These are phyloP conservation scores for Escarpia spicata DNA, from an alignment of 2,888 invertebrate genomes.

Conservation along the genomic window DNA sequence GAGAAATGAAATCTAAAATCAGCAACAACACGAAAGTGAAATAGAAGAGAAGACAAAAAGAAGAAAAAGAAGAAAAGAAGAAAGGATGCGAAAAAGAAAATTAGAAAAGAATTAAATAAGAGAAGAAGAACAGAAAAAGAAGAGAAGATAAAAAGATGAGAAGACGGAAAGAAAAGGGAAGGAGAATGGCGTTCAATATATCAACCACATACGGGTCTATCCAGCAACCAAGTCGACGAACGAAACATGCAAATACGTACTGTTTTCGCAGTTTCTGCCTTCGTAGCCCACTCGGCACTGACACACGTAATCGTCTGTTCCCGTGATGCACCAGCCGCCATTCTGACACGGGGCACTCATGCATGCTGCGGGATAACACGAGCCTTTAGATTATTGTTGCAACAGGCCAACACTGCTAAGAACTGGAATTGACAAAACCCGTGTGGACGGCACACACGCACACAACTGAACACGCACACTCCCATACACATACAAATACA, in stretches of 20 bases:
- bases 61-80: no score
- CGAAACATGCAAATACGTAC: neutral
- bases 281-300: conserved; percentile 19
- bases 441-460: neutral
- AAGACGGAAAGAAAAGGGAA: neutral
- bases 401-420: neutral
- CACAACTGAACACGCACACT: neutral
- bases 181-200: neutral
- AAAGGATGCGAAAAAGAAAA: no score
- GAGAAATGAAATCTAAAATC: no score
- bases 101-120: no score
- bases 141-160: neutral
- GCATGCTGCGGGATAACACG: conserved; percentile 8
- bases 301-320: neutral
- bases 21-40: no score
- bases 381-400: neutral
- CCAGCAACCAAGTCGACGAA: neutral
- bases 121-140: no score
- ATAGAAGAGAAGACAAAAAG: no score
- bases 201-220: neutral
- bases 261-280: conserved; percentile 22
- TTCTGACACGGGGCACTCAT: conserved; percentile 21
- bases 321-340: conserved; percentile 23
- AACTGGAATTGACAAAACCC: neutral
- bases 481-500: no score